Percentiles rank a stretch among this genome's conserved stretches.
Conservation (phyloP, 2,888 invertebrate genomes). For the Phytoseiulus persimilis region DNA sequence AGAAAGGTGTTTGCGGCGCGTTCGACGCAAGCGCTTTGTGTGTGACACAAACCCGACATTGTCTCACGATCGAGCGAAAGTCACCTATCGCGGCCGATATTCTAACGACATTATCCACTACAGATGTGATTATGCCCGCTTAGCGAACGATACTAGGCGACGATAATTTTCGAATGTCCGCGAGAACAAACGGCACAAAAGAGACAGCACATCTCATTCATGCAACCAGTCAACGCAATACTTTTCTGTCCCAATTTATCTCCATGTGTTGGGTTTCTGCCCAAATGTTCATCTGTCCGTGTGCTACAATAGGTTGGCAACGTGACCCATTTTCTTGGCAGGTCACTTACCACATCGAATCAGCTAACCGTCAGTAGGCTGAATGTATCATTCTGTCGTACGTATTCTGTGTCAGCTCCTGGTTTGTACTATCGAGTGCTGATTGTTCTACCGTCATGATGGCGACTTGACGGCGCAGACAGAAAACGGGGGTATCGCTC, state of each 20-base stretch:
- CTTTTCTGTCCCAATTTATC: background rate
- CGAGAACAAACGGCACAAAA: too few species aligned
- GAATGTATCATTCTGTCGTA: background rate
- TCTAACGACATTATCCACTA: background rate
- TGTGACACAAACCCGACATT: background rate
- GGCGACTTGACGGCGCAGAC: too few species aligned
- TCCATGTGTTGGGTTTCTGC: too few species aligned
- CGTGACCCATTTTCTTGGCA: background rate
- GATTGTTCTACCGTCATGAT: background rate
- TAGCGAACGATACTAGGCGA: background rate
- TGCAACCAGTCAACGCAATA: too few species aligned
- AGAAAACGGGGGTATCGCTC: too few species aligned
- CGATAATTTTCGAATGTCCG: background rate
- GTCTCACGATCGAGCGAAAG: background rate
- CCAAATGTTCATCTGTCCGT: background rate
- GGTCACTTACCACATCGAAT: background rate
- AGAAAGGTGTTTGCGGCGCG: background rate
- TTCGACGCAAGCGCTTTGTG: background rate
- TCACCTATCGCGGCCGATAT: background rate
- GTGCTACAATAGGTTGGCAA: background rate
- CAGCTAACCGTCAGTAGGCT: background rate
- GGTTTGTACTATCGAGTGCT: background rate
- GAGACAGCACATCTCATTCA: too few species aligned
- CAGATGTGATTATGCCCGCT: background rate
- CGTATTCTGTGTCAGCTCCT: background rate